These are phyloP conservation scores for Neoscelio sp. DNA, from an alignment of 2,888 invertebrate species.

Conservation along the genomic window DNA sequence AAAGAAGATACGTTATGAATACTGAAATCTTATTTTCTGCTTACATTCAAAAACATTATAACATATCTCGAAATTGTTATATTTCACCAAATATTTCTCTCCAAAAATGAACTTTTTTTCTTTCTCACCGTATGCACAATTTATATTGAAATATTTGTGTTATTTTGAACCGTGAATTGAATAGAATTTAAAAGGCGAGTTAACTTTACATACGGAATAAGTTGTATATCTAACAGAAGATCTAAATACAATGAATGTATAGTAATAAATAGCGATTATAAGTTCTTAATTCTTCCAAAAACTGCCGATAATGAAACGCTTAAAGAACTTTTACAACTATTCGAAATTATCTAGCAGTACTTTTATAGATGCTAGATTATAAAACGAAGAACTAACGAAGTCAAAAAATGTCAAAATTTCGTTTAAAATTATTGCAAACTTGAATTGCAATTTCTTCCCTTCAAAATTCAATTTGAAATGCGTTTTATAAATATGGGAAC, in stretches of 20 bases:
- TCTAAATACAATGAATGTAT: conserved; percentile 40
- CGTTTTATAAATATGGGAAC: too few relatives aligned
- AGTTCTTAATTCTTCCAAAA: conserved; percentile 72
- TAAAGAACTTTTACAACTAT: conserved; percentile 51
- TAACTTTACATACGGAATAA: not conserved
- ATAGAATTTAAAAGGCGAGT: not conserved
- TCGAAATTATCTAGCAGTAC: conserved; percentile 16
- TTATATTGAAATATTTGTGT: not conserved
- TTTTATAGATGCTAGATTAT: conserved; percentile 22
- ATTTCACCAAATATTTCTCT: conserved; percentile 26
- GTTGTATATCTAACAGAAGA: not conserved
- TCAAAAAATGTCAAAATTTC: too few relatives aligned
- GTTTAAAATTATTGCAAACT: too few relatives aligned
- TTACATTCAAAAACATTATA: too few relatives aligned
- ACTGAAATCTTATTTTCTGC: too few relatives aligned
- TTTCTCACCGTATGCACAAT: not conserved
- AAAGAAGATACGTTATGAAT: too few relatives aligned
- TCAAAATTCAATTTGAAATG: too few relatives aligned
- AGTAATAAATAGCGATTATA: conserved; percentile 40
- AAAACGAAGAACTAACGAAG: conserved; percentile 3
- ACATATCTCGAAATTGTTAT: conserved; percentile 22
- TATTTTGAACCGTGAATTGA: conserved; percentile 6
- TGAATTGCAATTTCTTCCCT: conserved; percentile 12
- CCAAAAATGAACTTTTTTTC: not conserved
- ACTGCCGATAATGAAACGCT: conserved; percentile 72